Evolutionary conservation across 2,797 vertebrate genomes (phyloP), one percentile per base, ranked within the genome.

Genomic region (Gymnoscopelus braueri): DNA sequence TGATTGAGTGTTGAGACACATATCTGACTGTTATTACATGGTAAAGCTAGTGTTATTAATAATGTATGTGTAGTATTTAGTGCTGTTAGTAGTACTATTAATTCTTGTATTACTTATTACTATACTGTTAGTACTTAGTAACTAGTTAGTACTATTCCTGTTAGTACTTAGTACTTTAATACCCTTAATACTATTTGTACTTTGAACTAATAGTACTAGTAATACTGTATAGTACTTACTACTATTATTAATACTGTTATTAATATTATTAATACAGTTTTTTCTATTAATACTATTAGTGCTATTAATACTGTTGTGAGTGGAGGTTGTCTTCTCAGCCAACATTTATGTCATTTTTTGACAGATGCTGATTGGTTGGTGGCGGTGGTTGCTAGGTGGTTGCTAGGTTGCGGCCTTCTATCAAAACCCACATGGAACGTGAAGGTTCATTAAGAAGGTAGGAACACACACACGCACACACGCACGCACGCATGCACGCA

Each of bases 401-500:
- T 65, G 26, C 67, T 82, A 88, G 72, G 57, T 62, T 5, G 2
- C 68, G 60, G 78, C 58, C 67, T 60, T 71, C 73, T 63, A 71
- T 73, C 29, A 5, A n/a, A 51, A 47, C 72, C n/a, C 60, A 63
- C 49, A 92, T 92, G 91, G 91, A 92, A 13, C 79, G 89, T 71
- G 91, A 92, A 61, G 89, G 91, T 14, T 92, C 91, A 1, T 79
- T 92, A 0, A 87, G 88, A 73, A 91, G 81, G 89, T 91, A 71
- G 77, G 57, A 51, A 24, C 32, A 47, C 9, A 39, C 15, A 52
- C 52, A 15, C 59, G 44, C 15, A 57, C 49, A 19, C 50, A 49
- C 60, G 57, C 52, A 32, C 51, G 55, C 53, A 49, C 1, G 51
- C 68, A 39, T 59, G 12, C 78, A 47, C 5, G 9, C 19, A 8